Evolutionary conservation across 2,113 vertebrate species (phyloP).

Genomic region (Cygnus buccinator): DNA sequence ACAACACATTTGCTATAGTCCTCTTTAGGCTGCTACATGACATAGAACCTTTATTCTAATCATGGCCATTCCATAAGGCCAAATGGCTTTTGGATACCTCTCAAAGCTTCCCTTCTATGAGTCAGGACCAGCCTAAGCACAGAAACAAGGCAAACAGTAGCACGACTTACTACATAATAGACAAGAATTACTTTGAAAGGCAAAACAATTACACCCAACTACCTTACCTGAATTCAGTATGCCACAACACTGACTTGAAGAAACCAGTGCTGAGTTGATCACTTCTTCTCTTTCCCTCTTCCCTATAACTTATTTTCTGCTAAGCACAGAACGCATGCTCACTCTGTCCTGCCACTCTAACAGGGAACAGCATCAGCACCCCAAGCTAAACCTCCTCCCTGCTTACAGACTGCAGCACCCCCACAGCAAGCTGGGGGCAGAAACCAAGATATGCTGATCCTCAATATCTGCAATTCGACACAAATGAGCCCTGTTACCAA

Average conservation of each 20-base stretch:
- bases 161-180: rapidly evolving
- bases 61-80: neutral
- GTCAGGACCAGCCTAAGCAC: neutral
- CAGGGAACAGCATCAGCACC: too few relatives aligned
- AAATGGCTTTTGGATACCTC: neutral
- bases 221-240: neutral
- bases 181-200: neutral
- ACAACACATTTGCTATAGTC: neutral
- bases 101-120: neutral
- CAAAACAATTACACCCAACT: neutral
- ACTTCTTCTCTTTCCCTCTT: neutral
- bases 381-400: neutral
- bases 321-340: neutral
- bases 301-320: neutral
- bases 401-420: neutral
- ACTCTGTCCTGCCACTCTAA: too few relatives aligned
- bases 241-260: neutral
- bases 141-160: neutral
- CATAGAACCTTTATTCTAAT: neutral
- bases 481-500: neutral
- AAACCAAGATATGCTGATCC: neutral
- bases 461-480: neutral
- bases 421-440: rapidly evolving
- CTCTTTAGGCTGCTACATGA: neutral
- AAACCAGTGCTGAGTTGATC: neutral